Percentiles rank a stretch among this genome's conserved stretches.
Evolutionary conservation across 2,797 vertebrate genomes (phyloP).

Genomic region (Echeneis naucrates): DNA sequence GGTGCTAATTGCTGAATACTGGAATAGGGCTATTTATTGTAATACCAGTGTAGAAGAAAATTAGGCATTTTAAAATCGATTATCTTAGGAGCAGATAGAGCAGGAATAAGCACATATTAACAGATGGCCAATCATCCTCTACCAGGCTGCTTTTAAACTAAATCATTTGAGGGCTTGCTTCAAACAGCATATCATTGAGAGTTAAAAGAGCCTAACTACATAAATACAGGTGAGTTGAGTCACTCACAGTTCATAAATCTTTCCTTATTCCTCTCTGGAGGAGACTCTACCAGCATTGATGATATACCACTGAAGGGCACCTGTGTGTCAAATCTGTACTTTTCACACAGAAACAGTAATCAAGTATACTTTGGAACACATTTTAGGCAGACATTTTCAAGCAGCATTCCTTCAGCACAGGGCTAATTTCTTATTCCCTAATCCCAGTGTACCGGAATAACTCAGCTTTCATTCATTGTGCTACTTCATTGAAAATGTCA

Average conservation of each 20-base stretch:
- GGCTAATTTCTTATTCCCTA: conserved; percentile 14
- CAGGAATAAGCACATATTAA: conserved; percentile 4
- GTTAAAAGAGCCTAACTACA: conserved; percentile 12
- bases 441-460: conserved; percentile 21
- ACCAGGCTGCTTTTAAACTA: conserved; percentile 15
- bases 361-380: conserved; percentile 32
- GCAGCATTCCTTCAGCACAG: conserved; percentile 7
- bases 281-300: conserved; percentile 13
- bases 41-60: conserved; percentile 18
- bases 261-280: not conserved
- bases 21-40: conserved; percentile 39
- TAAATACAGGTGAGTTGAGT: conserved; percentile 19
- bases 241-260: conserved; percentile 10
- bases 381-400: conserved; percentile 22
- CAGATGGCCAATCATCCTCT: conserved; percentile 15
- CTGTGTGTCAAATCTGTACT: not conserved
- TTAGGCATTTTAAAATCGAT: conserved; percentile 32
- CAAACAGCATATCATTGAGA: conserved; percentile 22
- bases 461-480: conserved; percentile 35
- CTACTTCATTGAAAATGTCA: conserved; percentile 53
- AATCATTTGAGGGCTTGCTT: conserved; percentile 37
- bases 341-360: conserved; percentile 17
- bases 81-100: conserved; percentile 39
- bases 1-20: conserved; percentile 17
- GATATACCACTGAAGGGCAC: not conserved